Evolutionary conservation across 1,140 invertebrate genomes (phyloP).

Genomic region (Drosophila punjabiensis): DNA sequence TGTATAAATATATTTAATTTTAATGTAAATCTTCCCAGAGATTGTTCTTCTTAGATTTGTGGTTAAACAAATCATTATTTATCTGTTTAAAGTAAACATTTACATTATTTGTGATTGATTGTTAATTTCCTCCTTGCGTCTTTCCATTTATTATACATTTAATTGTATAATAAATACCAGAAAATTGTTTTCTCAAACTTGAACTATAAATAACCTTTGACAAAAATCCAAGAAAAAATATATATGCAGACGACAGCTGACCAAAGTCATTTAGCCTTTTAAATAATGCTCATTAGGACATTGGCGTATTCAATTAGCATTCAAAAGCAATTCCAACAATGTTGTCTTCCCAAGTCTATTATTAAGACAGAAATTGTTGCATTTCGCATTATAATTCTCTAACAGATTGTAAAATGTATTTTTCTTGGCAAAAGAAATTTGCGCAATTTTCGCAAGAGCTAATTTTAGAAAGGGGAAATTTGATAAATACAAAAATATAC

Average conservation of each 20-base stretch:
- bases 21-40: neutral
- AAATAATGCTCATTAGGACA: slow-evolving; percentile 41
- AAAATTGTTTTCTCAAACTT: neutral
- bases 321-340: slow-evolving; percentile 62
- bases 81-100: neutral
- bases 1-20: too few relatives aligned
- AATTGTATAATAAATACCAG: neutral
- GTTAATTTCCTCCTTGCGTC: neutral
- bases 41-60: neutral
- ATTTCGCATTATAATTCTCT: slow-evolving; percentile 34
- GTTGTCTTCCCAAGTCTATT: slow-evolving; percentile 8
- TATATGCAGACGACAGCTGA: slow-evolving; percentile 19
- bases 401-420: slow-evolving; percentile 17
- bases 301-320: slow-evolving; percentile 68
- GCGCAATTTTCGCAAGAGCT: slow-evolving; percentile 26
- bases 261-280: slow-evolving; percentile 17
- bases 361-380: slow-evolving; percentile 45
- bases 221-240: slow-evolving; percentile 24
- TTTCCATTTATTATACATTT: slow-evolving; percentile 1
- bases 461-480: slow-evolving; percentile 53
- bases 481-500: slow-evolving; percentile 37
- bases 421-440: slow-evolving; percentile 33
- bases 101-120: slow-evolving; percentile 7
- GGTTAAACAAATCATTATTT: neutral
- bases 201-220: neutral